phyloP scores from a whole-genome alignment of 2,888 invertebrate genomes.

The Ophion slaviceki region DNA sequence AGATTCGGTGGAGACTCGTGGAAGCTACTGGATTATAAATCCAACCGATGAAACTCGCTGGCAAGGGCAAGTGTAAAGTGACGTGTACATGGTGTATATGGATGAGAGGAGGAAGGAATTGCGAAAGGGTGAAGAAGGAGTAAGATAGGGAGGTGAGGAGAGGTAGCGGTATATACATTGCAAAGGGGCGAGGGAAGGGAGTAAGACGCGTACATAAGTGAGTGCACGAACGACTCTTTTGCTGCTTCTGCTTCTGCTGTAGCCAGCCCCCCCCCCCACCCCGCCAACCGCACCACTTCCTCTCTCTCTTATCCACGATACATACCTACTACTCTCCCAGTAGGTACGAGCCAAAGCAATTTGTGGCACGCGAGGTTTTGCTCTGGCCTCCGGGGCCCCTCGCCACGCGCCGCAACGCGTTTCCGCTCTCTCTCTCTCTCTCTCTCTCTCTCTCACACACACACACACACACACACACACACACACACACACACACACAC shows the following conservation, averaged over 20 bases:
- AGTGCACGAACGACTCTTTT: slow-evolving; percentile 71
- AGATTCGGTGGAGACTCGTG: slow-evolving; percentile 57
- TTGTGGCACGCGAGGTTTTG: slow-evolving; percentile 81
- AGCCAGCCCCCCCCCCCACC: slow-evolving; percentile 49
- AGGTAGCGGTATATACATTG: not conserved
- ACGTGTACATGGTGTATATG: slow-evolving; percentile 53
- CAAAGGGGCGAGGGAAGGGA: slow-evolving; percentile 61
- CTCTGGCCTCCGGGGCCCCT: slow-evolving; percentile 71
- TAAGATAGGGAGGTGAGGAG: slow-evolving; percentile 25
- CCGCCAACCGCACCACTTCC: slow-evolving; percentile 17
- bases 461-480: too few relatives aligned
- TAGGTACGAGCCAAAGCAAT: slow-evolving; percentile 75
- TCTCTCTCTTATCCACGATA: slow-evolving; percentile 47
- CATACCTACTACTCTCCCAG: slow-evolving; percentile 59
- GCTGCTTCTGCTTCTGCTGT: slow-evolving; percentile 55
- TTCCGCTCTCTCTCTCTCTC: slow-evolving; percentile 42
- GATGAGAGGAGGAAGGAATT: slow-evolving; percentile 49
- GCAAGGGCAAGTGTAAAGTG: slow-evolving; percentile 65
- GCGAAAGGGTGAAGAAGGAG: slow-evolving; percentile 39
- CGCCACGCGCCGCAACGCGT: slow-evolving; percentile 75
- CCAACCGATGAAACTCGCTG: slow-evolving; percentile 66
- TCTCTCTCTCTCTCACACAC: not conserved
- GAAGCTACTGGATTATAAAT: slow-evolving; percentile 70
- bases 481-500: too few relatives aligned
- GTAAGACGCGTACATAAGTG: slow-evolving; percentile 74